Conservation (phyloP, 1,140 invertebrate species). For the Orussus abietinus region DNA sequence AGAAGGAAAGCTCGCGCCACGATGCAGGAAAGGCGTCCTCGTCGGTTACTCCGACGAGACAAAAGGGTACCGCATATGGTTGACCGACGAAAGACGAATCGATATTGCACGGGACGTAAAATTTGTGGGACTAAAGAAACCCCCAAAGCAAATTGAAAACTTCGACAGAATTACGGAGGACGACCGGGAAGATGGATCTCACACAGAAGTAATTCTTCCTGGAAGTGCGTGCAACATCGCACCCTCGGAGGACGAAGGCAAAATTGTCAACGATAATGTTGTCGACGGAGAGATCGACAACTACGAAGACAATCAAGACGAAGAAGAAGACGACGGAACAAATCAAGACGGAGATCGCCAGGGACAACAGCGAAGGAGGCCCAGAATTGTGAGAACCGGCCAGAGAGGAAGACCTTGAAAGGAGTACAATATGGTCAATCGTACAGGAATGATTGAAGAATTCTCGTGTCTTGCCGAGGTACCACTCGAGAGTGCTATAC, state of each 20-base stretch:
- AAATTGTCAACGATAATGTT: constrained; percentile 23
- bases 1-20: constrained; percentile 17
- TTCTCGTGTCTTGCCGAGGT: constrained; percentile 9
- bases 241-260: too few species aligned
- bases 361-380: constrained; percentile 8
- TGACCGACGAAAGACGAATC: constrained; percentile 10
- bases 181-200: constrained; percentile 16
- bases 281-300: constrained; percentile 15
- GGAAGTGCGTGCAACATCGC: too few species aligned
- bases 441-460: background rate
- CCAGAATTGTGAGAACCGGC: constrained; percentile 8
- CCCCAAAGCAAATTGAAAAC: background rate
- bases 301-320: constrained; percentile 8
- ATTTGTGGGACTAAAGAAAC: constrained; percentile 1
- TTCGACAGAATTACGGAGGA: constrained; percentile 15
- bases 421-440: constrained; percentile 4
- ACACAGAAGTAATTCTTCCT: constrained; percentile 15
- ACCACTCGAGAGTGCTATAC: constrained; percentile 5
- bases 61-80: constrained; percentile 17
- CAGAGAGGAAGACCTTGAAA: constrained; percentile 13
- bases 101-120: constrained; percentile 13
- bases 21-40: constrained; percentile 19
- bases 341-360: background rate
- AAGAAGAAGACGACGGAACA: background rate
- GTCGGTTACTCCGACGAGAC: constrained; percentile 18